A percentile compares a stretch with the other conserved stretches of the same genome.
These are phyloP conservation scores for Ginglymostoma cirratum DNA, from an alignment of 2,113 vertebrate species.

Conservation along the genomic window DNA sequence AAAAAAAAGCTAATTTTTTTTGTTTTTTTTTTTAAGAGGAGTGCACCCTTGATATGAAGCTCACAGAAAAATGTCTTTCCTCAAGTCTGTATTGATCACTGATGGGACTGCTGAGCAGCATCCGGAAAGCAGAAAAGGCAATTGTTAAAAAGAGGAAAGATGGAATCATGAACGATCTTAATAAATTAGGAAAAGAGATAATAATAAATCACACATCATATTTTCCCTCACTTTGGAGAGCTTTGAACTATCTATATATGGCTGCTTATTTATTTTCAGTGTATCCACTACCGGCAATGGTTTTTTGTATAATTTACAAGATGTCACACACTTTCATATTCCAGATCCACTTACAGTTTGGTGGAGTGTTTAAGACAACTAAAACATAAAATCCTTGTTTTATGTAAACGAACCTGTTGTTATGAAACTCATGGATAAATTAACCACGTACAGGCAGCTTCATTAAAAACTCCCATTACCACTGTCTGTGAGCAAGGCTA, in stretches of 20 bases:
- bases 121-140: not conserved
- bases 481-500: conserved; percentile 36
- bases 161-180: not conserved
- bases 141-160: no score
- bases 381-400: conserved; percentile 1
- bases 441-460: conserved; percentile 15
- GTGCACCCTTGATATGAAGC: not conserved
- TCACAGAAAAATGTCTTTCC: not conserved
- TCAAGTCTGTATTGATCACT: not conserved
- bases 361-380: not conserved
- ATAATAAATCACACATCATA: not conserved
- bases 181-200: not conserved
- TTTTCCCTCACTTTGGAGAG: not conserved
- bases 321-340: not conserved
- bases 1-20: not conserved
- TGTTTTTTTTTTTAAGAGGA: not conserved
- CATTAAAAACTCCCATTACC: conserved; percentile 38
- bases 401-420: conserved; percentile 30
- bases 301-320: not conserved
- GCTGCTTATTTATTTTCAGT: not conserved
- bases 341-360: not conserved
- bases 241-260: not conserved
- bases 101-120: not conserved
- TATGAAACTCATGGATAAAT: conserved; percentile 32
- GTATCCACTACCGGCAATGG: not conserved